Base-by-base conservation (phyloP, 2,797 vertebrate species). In the Sebastes paucispinis region DNA sequence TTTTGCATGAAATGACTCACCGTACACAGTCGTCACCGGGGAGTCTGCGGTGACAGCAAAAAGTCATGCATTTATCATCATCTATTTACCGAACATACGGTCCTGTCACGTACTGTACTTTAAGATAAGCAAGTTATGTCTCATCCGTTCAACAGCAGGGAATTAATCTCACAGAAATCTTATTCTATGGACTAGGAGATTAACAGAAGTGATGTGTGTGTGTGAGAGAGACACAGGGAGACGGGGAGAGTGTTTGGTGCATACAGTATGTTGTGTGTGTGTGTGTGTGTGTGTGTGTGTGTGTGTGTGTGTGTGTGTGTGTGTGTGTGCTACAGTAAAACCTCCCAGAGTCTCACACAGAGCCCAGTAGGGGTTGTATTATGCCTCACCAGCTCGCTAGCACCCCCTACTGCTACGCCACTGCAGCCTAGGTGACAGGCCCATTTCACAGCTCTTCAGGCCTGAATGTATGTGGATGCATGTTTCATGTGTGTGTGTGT, bases 351-450 rank as follows among this genome's bases (percentile, higher is more conserved):
- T 50, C 22, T 75, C 75, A 77, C 70, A 74, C 79, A 69, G 75
- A 84, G 80, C 86, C 29, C 77, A 72, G 83, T 3, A 13, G 77
- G 84, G 55, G 75, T 75, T 83, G 29, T 59, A 71, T 85, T 67
- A 81, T 84, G 57, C 85, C 91, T 90, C 79, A 59, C 86, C 66
- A 78, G 86, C 89, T 93, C 89, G 80, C 83, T 75, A 91, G 89
- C 91, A 87, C 91, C 93, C 89, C 89, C 92, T 92, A 89, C 86
- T 90, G 93, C 57, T 87, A 20, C 16, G 12, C 52, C 79, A 60
- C 84, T 73, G 72, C 67, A 82, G 84, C 78, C 84, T 73, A 16
- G 31, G 77, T 77, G 77, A 80, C 73, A 72, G 74, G 73, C 59
- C 11, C 63, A 78, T 86, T 84, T 89, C 84, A 85, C 73, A 83